A percentile compares a stretch with the other conserved stretches of the same genome.
phyloP scores from a whole-genome alignment of 2,888 invertebrate genomes.

The Leptopilina drosophilae region DNA sequence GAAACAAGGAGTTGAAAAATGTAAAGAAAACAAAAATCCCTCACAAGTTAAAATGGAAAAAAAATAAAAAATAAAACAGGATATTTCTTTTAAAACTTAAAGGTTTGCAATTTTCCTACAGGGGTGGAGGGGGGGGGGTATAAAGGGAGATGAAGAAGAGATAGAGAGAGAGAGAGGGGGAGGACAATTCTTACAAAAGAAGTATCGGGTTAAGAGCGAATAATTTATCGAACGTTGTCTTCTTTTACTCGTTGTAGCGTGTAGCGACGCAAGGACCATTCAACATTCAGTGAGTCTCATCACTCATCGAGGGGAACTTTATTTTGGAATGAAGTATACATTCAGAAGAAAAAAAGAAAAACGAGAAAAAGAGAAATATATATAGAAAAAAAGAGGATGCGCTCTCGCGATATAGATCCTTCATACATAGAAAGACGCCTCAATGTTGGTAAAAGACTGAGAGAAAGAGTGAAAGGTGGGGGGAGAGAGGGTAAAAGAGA shows the following conservation, averaged over 20 bases:
- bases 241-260: slow-evolving; percentile 55
- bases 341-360: slow-evolving; percentile 16
- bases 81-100: not conserved
- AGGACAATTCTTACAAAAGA: slow-evolving; percentile 46
- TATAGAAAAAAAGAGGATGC: slow-evolving; percentile 12
- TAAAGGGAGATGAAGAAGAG: no score
- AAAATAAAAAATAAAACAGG: not conserved
- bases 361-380: not conserved
- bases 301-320: slow-evolving; percentile 54
- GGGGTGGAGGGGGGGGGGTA: not conserved
- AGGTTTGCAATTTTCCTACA: slow-evolving; percentile 46
- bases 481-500: slow-evolving; percentile 30
- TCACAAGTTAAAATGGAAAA: not conserved
- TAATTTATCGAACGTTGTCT: slow-evolving; percentile 57
- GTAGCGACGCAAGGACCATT: slow-evolving; percentile 53
- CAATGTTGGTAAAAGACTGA: not conserved
- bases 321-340: slow-evolving; percentile 47
- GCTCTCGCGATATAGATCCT: slow-evolving; percentile 41
- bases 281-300: slow-evolving; percentile 53
- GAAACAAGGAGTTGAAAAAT: not conserved
- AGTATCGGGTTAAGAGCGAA: slow-evolving; percentile 54
- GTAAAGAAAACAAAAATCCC: not conserved
- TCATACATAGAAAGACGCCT: slow-evolving; percentile 18
- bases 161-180: no score
- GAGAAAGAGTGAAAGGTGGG: not conserved